Percentiles rank a stretch among this genome's conserved stretches.
Evolutionary conservation across 2,113 vertebrate species (phyloP).

Genomic region (Engystomops pustulosus): DNA sequence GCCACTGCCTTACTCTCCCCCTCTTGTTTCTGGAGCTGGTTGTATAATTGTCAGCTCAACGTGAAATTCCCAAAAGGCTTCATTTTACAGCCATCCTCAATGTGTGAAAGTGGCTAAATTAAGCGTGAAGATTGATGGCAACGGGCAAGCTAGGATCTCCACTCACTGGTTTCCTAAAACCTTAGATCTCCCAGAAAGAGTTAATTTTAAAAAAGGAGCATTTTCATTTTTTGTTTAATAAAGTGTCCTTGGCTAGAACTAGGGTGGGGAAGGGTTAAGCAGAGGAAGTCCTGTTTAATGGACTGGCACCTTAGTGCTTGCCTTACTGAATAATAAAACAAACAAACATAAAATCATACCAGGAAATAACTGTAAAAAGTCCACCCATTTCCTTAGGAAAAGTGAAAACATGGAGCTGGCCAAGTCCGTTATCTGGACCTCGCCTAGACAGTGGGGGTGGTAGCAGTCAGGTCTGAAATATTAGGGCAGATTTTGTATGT

Average conservation of each 20-base stretch:
- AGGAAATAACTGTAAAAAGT: conserved; percentile 65
- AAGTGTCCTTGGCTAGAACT: not conserved
- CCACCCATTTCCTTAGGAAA: conserved; percentile 64
- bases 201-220: not conserved
- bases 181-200: not conserved
- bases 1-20: conserved; percentile 64
- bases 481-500: not conserved
- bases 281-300: conserved; percentile 55
- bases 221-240: not conserved
- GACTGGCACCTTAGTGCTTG: conserved; percentile 18
- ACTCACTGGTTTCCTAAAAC: not conserved
- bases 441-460: not conserved
- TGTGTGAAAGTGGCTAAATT: conserved; percentile 72
- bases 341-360: conserved; percentile 60
- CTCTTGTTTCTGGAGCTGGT: conserved; percentile 67
- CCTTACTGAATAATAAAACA: conserved; percentile 45
- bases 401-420: conserved; percentile 55
- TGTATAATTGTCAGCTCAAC: conserved; percentile 68
- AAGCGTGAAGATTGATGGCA: conserved; percentile 74
- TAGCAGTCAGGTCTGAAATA: not conserved
- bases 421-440: conserved; percentile 18
- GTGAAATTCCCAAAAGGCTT: conserved; percentile 78
- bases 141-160: conserved; percentile 61
- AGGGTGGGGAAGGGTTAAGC: not conserved
- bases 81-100: conserved; percentile 71